A percentile compares a stretch with the other conserved stretches of the same genome.
Evolutionary conservation across 2,888 invertebrate genomes (phyloP).

Genomic region (Bimastos eiseni): DNA sequence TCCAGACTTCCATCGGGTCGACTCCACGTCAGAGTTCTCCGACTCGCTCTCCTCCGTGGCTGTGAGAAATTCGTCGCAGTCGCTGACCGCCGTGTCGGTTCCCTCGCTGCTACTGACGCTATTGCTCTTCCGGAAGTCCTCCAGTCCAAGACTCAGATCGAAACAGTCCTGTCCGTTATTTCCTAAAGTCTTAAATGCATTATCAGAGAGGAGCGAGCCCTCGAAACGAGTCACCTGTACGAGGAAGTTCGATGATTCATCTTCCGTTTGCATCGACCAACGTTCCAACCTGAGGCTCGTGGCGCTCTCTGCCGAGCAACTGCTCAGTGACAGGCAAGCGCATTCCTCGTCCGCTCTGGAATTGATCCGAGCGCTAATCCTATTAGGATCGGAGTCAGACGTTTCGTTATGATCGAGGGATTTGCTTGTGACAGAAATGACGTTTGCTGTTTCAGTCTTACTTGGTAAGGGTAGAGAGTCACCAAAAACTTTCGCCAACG

Average conservation of each 20-base stretch:
- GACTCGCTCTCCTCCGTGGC: not conserved
- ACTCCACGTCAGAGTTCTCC: not conserved
- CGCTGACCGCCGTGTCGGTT: not conserved
- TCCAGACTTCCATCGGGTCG: not conserved
- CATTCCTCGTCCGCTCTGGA: not conserved
- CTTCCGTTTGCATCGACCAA: not conserved
- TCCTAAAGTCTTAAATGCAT: not conserved
- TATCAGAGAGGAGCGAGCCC: not conserved
- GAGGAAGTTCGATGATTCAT: not conserved
- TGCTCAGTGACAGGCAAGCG: not conserved
- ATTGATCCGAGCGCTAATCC: not conserved
- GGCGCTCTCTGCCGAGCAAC: not conserved
- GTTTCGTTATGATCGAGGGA: not conserved
- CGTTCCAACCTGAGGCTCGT: not conserved
- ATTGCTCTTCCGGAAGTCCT: not conserved
- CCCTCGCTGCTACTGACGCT: slow-evolving; percentile 16
- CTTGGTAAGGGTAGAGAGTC: not conserved
- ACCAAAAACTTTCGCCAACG: not conserved
- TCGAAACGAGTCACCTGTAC: not conserved
- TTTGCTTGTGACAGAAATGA: not conserved
- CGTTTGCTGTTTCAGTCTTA: not conserved
- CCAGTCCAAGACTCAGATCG: not conserved
- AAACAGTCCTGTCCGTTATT: slow-evolving; percentile 7
- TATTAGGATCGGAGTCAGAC: not conserved
- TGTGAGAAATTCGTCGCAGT: not conserved